Base-by-base conservation (phyloP, 2,888 invertebrate species). In the Nemotelus nigrinus region DNA sequence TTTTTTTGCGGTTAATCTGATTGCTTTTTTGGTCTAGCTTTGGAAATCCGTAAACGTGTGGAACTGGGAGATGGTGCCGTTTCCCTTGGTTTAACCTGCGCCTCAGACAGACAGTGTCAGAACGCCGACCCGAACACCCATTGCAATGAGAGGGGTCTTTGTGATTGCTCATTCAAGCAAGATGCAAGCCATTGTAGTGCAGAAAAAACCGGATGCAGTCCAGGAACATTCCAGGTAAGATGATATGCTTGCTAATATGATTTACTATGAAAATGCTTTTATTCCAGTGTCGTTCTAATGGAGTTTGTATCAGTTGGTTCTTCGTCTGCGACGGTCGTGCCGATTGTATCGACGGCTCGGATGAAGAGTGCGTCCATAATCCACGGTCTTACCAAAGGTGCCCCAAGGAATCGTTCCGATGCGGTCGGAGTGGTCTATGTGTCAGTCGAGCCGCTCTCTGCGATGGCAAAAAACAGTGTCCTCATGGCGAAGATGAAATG, bases 261-360 rank as follows among this genome's bases (percentile, higher is more conserved):
- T 8, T 25, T 25, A 60, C 60, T 60, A 25, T 25, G 25, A 25
- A 25, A 25, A 25, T 45, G 6, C 39, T 5, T 48, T 10, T 45
- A 47, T 74, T 89, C 76, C 88, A 96, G 93, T 96, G 96, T 85
- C 93, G 93, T 48, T 93, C 93, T 75, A 93, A 93, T 74, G 96
- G 96, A 1, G 90, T 91, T 10, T 96, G 96, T 86, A 94, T 96
- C 84, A 96, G 95, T 82, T 96, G 96, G 96, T 96, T 95, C 89
- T 96, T 96, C 87, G 94, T 96, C 3, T 96, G 96, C 86, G 96
- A 96, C 85, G 85, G 87, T 10, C 91, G 94, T 80, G 90, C 91
- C 80, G 95, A 96, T 84, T 96, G 96, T 84, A 90, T 90, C 6
- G 96, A 96, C 83, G 95, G 94, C 41, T 95, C 95, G 0, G 96